Evolutionary conservation across 2,797 vertebrate species (phyloP).

Genomic region (Tragelaphus eurycerus): DNA sequence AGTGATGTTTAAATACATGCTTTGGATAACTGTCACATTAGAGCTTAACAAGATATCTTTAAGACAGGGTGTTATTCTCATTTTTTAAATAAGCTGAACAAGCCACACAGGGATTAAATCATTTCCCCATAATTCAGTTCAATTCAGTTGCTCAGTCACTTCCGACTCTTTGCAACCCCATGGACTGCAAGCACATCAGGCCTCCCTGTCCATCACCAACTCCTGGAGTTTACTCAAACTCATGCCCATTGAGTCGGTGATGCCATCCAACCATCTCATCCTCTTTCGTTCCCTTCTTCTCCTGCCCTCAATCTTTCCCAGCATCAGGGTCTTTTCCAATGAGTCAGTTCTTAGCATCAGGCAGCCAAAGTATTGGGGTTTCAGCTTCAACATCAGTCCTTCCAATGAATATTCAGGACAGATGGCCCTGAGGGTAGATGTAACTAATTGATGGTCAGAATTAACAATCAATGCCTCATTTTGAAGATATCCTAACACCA

Average conservation of each 20-base stretch:
- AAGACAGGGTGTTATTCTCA: background rate
- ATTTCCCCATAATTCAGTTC: background rate
- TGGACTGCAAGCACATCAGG: background rate
- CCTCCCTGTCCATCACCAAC: background rate
- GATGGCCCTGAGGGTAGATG: background rate
- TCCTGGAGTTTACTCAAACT: background rate
- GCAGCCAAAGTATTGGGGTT: background rate
- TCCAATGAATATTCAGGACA: background rate
- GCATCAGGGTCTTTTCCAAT: background rate
- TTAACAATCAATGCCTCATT: background rate
- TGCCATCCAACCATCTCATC: background rate
- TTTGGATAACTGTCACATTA: background rate
- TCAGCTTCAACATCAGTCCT: background rate
- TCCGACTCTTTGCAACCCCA: fast-evolving
- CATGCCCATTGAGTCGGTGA: background rate
- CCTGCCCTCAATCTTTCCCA: background rate
- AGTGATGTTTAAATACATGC: fast-evolving
- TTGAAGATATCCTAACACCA: background rate
- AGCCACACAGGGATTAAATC: background rate
- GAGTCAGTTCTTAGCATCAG: background rate
- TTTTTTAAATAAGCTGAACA: background rate
- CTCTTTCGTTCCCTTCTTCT: background rate
- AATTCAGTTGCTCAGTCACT: background rate
- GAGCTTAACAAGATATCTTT: background rate
- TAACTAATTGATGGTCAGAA: background rate